These are phyloP conservation scores for Drosophila melanogaster DNA, from an alignment of 1,140 invertebrate species.

Conservation along the genomic window DNA sequence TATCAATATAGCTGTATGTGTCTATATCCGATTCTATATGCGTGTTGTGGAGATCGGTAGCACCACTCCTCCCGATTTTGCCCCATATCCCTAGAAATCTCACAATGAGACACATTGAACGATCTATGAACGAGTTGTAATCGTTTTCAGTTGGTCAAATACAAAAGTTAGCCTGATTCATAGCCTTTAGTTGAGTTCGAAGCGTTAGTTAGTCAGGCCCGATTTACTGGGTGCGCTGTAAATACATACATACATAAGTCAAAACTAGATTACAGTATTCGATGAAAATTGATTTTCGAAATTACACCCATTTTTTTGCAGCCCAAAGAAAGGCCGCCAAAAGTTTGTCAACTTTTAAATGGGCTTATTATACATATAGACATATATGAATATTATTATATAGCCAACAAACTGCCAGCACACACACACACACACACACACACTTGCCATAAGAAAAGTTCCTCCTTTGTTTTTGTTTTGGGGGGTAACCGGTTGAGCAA, in stretches of 20 bases:
- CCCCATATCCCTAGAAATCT: constrained; percentile 5
- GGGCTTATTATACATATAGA: neutral
- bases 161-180: constrained; percentile 24
- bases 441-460: constrained; percentile 17
- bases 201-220: constrained; percentile 30
- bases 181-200: constrained; percentile 38
- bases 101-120: constrained; percentile 1
- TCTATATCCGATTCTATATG: constrained; percentile 3
- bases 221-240: constrained; percentile 26
- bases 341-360: neutral
- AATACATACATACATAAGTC: constrained; percentile 31
- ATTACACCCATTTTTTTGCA: constrained; percentile 3
- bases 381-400: constrained; percentile 12
- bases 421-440: constrained; percentile 17
- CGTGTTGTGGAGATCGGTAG: neutral
- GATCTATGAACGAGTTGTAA: constrained; percentile 32
- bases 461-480: constrained; percentile 1
- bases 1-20: neutral
- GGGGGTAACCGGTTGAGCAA: constrained; percentile 2
- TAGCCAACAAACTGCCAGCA: constrained; percentile 54
- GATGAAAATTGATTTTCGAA: neutral
- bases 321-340: neutral
- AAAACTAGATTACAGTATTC: constrained; percentile 32
- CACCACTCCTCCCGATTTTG: neutral
- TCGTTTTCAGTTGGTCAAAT: constrained; percentile 9